Evolutionary conservation across 2,888 invertebrate species (phyloP).

Genomic region (Sicus ferrugineus): DNA sequence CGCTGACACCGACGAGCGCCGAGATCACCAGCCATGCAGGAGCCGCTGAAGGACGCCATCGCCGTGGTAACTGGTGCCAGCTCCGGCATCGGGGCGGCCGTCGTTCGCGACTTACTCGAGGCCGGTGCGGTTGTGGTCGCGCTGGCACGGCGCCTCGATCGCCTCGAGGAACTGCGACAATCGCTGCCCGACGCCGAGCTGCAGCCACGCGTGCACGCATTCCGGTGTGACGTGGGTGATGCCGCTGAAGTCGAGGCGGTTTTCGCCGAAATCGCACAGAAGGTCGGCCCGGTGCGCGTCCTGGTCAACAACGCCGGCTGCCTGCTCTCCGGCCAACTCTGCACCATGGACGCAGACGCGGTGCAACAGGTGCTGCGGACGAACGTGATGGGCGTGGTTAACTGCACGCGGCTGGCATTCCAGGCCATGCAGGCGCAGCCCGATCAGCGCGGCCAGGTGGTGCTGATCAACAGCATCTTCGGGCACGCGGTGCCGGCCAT

Average conservation of each 20-base stretch:
- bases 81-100: slow-evolving; percentile 68
- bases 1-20: no score
- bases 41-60: slow-evolving; percentile 66
- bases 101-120: slow-evolving; percentile 62
- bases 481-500: slow-evolving; percentile 47
- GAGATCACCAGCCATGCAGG: slow-evolving; percentile 65
- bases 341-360: slow-evolving; percentile 44
- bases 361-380: slow-evolving; percentile 62
- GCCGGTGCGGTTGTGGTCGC: slow-evolving; percentile 68
- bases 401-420: slow-evolving; percentile 65
- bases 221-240: slow-evolving; percentile 63
- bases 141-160: slow-evolving; percentile 61
- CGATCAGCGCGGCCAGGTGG: slow-evolving; percentile 57
- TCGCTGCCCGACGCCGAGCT: slow-evolving; percentile 35
- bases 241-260: slow-evolving; percentile 66
- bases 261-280: slow-evolving; percentile 65
- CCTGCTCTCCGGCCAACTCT: slow-evolving; percentile 45
- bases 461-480: slow-evolving; percentile 61
- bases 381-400: slow-evolving; percentile 63
- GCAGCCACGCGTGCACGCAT: slow-evolving; percentile 37
- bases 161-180: slow-evolving; percentile 42
- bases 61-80: slow-evolving; percentile 72
- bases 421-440: slow-evolving; percentile 62
- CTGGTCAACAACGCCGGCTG: slow-evolving; percentile 70
- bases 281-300: slow-evolving; percentile 67